Percentiles rank a stretch among this genome's conserved stretches.
Conservation (phyloP, 2,797 vertebrate species). For the Benthosema pterotum region DNA sequence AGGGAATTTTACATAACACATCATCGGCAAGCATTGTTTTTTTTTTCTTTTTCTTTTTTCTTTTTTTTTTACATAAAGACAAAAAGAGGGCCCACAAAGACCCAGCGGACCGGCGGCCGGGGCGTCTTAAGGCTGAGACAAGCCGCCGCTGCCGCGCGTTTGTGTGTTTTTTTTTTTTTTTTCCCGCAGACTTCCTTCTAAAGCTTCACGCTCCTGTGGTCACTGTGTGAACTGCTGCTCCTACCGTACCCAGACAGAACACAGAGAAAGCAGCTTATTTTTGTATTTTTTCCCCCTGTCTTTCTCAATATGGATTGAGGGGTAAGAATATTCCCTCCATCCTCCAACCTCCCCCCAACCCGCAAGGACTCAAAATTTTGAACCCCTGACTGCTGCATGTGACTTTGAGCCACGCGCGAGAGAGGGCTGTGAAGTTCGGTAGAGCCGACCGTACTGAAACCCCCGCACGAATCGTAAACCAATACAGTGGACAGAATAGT, state of each 20-base stretch:
- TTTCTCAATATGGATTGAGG: conserved; percentile 29
- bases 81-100: conserved; percentile 80
- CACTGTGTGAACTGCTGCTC: conserved; percentile 80
- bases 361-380: conserved; percentile 42
- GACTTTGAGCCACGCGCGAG: no score
- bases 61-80: conserved; percentile 84
- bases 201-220: conserved; percentile 84
- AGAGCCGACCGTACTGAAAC: no score
- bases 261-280: conserved; percentile 80
- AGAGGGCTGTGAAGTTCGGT: no score
- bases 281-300: conserved; percentile 54
- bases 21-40: conserved; percentile 82
- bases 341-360: conserved; percentile 49
- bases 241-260: conserved; percentile 71
- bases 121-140: conserved; percentile 81
- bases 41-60: conserved; percentile 78
- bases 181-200: conserved; percentile 69
- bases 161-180: no score
- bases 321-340: background rate
- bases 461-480: no score
- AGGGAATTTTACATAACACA: conserved; percentile 87
- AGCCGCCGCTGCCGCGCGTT: conserved; percentile 58
- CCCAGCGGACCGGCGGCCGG: conserved; percentile 67
- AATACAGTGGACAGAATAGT: no score
- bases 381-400: no score